phyloP scores from a whole-genome alignment of 2,888 invertebrate genomes.

The Furcula furcula region DNA sequence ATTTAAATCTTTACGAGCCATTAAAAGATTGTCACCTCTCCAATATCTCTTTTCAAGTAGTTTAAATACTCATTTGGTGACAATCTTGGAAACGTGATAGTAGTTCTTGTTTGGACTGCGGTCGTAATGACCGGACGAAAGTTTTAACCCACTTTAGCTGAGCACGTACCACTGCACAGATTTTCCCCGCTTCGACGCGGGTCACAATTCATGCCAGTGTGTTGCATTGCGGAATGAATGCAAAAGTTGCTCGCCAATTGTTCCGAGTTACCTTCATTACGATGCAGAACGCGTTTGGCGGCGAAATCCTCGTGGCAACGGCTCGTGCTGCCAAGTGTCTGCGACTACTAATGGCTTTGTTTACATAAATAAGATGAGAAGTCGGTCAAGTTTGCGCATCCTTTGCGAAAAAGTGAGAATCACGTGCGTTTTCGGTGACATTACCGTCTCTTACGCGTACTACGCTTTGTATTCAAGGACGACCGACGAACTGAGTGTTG shows the following conservation, averaged over 20 bases:
- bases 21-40: not conserved
- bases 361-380: slow-evolving; percentile 26
- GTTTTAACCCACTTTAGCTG: slow-evolving; percentile 67
- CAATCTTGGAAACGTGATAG: slow-evolving; percentile 66
- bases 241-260: slow-evolving; percentile 57
- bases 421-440: slow-evolving; percentile 5
- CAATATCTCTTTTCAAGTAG: not conserved
- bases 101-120: slow-evolving; percentile 69
- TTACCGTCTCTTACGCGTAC: not conserved
- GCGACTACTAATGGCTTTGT: slow-evolving; percentile 45
- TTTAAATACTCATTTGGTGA: slow-evolving; percentile 38
- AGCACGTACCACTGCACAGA: slow-evolving; percentile 60
- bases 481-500: not conserved
- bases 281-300: slow-evolving; percentile 51
- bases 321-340: slow-evolving; percentile 49
- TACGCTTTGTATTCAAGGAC: not conserved
- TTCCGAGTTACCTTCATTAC: slow-evolving; percentile 20
- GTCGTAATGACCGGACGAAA: slow-evolving; percentile 69
- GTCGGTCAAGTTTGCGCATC: slow-evolving; percentile 29
- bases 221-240: slow-evolving; percentile 69
- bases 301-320: slow-evolving; percentile 55
- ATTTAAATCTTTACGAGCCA: too few relatives aligned
- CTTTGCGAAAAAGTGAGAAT: slow-evolving; percentile 19
- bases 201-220: slow-evolving; percentile 64
- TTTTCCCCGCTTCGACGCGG: slow-evolving; percentile 65